Percentiles rank a stretch among this genome's conserved stretches.
Evolutionary conservation across 2,797 vertebrate species (phyloP).

Genomic region (Synaphobranchus kaupii): DNA sequence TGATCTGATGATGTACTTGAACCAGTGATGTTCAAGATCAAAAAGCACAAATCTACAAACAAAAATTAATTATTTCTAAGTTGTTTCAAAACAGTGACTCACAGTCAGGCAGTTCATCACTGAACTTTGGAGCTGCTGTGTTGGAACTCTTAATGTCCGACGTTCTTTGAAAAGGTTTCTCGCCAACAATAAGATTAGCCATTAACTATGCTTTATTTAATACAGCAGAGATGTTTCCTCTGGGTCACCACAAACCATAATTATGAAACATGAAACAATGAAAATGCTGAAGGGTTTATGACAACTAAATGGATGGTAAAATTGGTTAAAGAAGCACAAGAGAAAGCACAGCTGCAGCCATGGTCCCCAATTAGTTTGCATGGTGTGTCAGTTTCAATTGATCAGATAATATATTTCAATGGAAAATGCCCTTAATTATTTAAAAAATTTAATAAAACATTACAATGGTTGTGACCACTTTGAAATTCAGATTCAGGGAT

Average conservation of each 20-base stretch:
- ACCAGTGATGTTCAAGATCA: neutral
- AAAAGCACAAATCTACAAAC: neutral
- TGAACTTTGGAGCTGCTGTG: slow-evolving; percentile 13
- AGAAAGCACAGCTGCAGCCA: neutral
- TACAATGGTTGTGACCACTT: too few relatives aligned
- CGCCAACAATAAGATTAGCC: neutral
- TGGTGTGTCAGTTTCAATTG: neutral
- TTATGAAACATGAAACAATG: neutral
- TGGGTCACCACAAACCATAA: neutral
- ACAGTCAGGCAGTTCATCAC: neutral
- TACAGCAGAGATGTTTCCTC: neutral
- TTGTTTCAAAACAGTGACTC: neutral
- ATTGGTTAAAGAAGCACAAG: neutral
- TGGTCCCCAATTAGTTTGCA: neutral
- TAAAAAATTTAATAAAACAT: too few relatives aligned
- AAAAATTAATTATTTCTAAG: too few relatives aligned
- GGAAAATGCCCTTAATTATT: neutral
- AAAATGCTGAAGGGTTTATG: neutral
- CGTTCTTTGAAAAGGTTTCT: neutral
- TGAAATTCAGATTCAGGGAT: too few relatives aligned
- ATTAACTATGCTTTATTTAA: neutral
- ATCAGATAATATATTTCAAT: neutral
- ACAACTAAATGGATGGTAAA: neutral
- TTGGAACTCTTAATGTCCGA: neutral
- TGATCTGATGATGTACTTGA: too few relatives aligned